A percentile compares a stretch with the other conserved stretches of the same genome.
Evolutionary conservation across 2,888 invertebrate genomes (phyloP).

Genomic region (Scaptomyza flava): DNA sequence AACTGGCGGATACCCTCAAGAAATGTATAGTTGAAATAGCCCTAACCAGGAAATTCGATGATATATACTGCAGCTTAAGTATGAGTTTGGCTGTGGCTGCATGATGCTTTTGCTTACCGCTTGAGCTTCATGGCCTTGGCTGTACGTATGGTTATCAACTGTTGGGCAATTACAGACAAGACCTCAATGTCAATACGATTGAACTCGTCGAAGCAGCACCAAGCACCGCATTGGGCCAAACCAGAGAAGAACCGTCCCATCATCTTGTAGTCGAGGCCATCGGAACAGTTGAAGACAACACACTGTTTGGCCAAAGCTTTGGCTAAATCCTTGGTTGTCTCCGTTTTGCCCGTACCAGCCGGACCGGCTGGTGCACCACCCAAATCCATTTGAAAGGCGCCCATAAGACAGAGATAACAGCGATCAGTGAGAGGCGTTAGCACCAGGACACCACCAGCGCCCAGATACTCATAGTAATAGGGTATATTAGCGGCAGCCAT

Average conservation of each 20-base stretch:
- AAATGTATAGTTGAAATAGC: no score
- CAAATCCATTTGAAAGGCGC: constrained; percentile 93
- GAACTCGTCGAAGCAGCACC: constrained; percentile 97
- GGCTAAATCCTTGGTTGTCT: constrained; percentile 95
- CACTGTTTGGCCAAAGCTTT: constrained; percentile 95
- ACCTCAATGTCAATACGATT: constrained; percentile 96
- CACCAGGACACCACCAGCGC: constrained; percentile 93
- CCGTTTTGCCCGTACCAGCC: constrained; percentile 95
- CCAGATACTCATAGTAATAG: constrained; percentile 96
- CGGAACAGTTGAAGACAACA: constrained; percentile 96
- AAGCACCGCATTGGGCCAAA: constrained; percentile 94
- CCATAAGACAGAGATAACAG: constrained; percentile 95
- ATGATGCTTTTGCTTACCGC: constrained; percentile 65
- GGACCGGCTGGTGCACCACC: constrained; percentile 96
- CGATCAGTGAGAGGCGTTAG: constrained; percentile 95
- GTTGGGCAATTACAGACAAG: constrained; percentile 94
- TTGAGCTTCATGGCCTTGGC: constrained; percentile 90
- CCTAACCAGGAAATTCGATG: no score
- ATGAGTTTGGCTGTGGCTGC: no score
- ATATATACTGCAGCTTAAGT: no score
- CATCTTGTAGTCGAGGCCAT: constrained; percentile 86
- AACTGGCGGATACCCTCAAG: no score
- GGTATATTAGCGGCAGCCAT: constrained; percentile 94
- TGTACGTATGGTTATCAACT: constrained; percentile 93
- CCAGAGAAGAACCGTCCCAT: constrained; percentile 97